Conservation (phyloP, 2,888 invertebrate species). For the Diplazon laetatorius region DNA sequence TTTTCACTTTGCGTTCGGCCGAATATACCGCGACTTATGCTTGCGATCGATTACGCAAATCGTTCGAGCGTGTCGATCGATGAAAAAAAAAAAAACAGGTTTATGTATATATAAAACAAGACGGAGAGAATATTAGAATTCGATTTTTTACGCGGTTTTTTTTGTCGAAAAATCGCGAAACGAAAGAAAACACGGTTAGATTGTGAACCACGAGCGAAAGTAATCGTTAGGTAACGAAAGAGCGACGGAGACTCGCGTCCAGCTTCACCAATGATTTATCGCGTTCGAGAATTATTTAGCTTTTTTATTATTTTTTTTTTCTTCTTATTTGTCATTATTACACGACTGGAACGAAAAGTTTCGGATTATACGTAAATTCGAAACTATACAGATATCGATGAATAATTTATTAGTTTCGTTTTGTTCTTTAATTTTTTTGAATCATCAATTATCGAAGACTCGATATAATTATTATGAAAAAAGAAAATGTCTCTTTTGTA, state of each 20-base stretch:
- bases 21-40: conserved; percentile 6
- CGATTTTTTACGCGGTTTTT: conserved; percentile 9
- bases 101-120: conserved; percentile 56
- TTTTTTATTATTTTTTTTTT: conserved; percentile 13
- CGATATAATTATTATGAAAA: conserved; percentile 5
- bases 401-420: not conserved
- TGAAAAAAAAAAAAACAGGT: conserved; percentile 38
- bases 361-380: too few species aligned
- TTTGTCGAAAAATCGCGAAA: conserved; percentile 14
- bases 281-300: conserved; percentile 6
- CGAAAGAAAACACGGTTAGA: conserved; percentile 18
- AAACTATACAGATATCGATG: not conserved
- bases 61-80: conserved; percentile 22
- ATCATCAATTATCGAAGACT: not conserved
- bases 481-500: conserved; percentile 1
- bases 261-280: conserved; percentile 46
- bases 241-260: conserved; percentile 44
- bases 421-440: not conserved
- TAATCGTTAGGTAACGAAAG: conserved; percentile 27
- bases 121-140: not conserved
- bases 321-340: not conserved
- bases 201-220: conserved; percentile 21
- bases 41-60: conserved; percentile 4
- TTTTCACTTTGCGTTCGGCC: not conserved
- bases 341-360: not conserved